Conservation (phyloP, 2,797 vertebrate genomes). For the Ispidina lecontei region DNA sequence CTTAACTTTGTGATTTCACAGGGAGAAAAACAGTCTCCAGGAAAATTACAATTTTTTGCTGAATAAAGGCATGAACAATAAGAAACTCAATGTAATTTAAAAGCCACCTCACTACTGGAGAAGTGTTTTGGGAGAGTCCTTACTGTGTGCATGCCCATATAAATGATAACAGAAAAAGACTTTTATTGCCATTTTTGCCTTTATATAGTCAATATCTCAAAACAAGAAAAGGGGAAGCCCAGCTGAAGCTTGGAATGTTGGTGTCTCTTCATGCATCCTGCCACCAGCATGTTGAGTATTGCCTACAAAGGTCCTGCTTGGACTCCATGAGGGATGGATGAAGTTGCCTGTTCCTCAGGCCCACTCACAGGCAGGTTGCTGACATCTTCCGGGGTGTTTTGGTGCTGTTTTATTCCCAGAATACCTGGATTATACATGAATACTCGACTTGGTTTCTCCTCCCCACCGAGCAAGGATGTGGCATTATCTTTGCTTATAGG, state of each 20-base stretch:
- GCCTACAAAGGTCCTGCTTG: accelerated
- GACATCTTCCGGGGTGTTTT: neutral
- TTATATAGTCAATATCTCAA: neutral
- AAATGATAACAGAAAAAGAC: accelerated
- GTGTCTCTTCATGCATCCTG: no score
- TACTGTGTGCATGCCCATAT: accelerated
- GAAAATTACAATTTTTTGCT: accelerated
- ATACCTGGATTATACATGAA: neutral
- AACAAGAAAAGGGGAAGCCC: accelerated
- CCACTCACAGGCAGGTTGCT: neutral
- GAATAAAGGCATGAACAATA: neutral
- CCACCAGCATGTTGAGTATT: accelerated
- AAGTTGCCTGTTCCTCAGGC: neutral
- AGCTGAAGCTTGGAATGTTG: neutral
- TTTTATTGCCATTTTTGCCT: neutral
- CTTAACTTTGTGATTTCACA: neutral
- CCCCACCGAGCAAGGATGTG: accelerated
- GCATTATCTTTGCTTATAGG: neutral
- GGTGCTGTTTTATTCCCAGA: neutral
- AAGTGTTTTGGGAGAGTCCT: neutral
- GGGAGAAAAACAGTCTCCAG: neutral
- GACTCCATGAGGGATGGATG: neutral
- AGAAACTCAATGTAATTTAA: accelerated
- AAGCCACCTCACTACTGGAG: neutral
- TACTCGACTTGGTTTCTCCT: neutral